Conservation (phyloP, 2,888 invertebrate species). For the Camponotus fellah region DNA sequence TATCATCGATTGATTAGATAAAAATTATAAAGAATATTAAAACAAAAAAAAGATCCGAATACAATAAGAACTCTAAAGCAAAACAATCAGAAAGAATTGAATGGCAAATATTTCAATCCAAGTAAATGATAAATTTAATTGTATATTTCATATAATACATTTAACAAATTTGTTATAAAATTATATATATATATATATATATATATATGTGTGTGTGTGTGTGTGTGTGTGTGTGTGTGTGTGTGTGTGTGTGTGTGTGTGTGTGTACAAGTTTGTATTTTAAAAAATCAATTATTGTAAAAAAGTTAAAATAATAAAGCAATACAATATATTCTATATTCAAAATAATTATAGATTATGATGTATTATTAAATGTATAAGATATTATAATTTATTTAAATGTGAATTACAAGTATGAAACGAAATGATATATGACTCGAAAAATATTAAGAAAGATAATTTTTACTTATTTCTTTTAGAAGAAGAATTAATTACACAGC, state of each 20-base stretch:
- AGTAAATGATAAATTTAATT: background rate
- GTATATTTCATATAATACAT: background rate
- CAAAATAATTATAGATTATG: background rate
- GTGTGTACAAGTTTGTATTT: background rate
- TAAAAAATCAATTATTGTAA: background rate
- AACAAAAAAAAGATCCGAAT: background rate
- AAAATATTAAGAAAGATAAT: background rate
- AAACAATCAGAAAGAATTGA: background rate
- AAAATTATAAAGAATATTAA: background rate
- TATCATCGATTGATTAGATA: background rate
- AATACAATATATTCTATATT: background rate
- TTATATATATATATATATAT: background rate
- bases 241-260: background rate
- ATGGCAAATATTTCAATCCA: background rate
- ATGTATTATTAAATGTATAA: background rate
- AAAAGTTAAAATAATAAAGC: background rate
- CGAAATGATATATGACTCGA: background rate
- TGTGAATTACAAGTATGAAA: background rate
- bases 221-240: background rate
- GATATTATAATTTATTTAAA: background rate
- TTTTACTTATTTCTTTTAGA: background rate
- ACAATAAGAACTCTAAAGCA: background rate
- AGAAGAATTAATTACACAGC: background rate
- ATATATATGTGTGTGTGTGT: background rate
- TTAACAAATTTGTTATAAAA: background rate